phyloP scores from a whole-genome alignment of 2,797 vertebrate species.

The Eremophila alpestris region DNA sequence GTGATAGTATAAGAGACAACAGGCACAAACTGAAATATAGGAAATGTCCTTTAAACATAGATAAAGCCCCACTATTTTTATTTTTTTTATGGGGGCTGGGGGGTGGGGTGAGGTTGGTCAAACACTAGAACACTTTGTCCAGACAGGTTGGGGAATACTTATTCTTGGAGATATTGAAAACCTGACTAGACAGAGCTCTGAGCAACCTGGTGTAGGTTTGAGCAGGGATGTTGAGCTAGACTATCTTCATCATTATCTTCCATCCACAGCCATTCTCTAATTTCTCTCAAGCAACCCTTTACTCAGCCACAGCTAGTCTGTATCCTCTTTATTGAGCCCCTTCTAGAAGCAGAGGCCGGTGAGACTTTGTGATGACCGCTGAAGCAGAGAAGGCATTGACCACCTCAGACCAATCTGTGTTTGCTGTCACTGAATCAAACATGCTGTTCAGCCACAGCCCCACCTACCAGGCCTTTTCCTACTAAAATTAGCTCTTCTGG shows the following conservation, averaged over 20 bases:
- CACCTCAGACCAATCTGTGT: neutral
- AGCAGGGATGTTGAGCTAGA: neutral
- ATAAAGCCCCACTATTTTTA: neutral
- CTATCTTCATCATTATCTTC: neutral
- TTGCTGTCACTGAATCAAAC: neutral
- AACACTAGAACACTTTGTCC: neutral
- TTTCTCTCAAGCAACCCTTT: neutral
- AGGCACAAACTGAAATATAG: neutral
- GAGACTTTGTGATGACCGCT: neutral
- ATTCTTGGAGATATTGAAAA: neutral
- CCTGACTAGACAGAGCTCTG: neutral
- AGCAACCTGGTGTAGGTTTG: neutral
- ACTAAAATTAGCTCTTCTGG: neutral
- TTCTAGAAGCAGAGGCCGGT: neutral
- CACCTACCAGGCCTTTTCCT: neutral
- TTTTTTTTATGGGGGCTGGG: no score
- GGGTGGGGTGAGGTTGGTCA: rapidly evolving
- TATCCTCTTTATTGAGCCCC: neutral
- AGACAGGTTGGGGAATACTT: neutral
- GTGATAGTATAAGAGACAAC: neutral
- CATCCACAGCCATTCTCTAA: neutral
- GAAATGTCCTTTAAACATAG: neutral
- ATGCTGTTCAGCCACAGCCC: neutral
- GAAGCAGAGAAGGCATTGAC: neutral
- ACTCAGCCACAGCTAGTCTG: neutral